These are phyloP conservation scores for Trachelus tabidus DNA, from an alignment of 2,888 invertebrate genomes.

Conservation along the genomic window DNA sequence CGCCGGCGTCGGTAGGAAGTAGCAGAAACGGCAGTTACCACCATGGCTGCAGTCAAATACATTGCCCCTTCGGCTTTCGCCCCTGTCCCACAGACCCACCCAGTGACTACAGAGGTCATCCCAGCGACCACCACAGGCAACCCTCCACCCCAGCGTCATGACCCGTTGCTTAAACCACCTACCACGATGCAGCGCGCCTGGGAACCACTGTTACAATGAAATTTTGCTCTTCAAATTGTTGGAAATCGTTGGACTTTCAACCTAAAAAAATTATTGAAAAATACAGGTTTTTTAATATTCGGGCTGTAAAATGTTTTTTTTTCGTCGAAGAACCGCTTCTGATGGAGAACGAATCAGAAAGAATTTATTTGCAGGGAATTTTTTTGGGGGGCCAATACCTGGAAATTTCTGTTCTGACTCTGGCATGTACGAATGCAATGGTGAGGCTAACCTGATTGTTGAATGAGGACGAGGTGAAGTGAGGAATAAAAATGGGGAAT, in stretches of 20 bases:
- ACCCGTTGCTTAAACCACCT: neutral
- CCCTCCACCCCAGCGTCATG: neutral
- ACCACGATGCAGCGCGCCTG: neutral
- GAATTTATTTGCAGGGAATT: neutral
- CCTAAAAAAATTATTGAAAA: too few relatives aligned
- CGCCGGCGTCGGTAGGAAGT: constrained; percentile 17
- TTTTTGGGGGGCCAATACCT: neutral
- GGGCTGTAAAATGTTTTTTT: too few relatives aligned
- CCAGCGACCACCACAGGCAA: neutral
- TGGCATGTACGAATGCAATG: neutral
- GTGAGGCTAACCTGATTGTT: neutral
- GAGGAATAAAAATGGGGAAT: neutral
- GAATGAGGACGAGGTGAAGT: neutral
- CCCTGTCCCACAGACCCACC: neutral
- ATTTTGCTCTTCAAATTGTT: too few relatives aligned
- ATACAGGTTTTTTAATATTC: too few relatives aligned
- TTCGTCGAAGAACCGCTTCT: neutral
- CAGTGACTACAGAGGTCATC: neutral
- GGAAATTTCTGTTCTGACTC: neutral
- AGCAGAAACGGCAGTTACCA: constrained; percentile 14
- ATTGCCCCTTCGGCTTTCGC: constrained; percentile 10
- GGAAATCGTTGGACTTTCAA: too few relatives aligned
- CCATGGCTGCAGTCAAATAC: constrained; percentile 17
- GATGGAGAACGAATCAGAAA: neutral
- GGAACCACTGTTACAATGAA: too few relatives aligned